Evolutionary conservation across 2,888 invertebrate species (phyloP).

Genomic region (Cheilosia grossa): DNA sequence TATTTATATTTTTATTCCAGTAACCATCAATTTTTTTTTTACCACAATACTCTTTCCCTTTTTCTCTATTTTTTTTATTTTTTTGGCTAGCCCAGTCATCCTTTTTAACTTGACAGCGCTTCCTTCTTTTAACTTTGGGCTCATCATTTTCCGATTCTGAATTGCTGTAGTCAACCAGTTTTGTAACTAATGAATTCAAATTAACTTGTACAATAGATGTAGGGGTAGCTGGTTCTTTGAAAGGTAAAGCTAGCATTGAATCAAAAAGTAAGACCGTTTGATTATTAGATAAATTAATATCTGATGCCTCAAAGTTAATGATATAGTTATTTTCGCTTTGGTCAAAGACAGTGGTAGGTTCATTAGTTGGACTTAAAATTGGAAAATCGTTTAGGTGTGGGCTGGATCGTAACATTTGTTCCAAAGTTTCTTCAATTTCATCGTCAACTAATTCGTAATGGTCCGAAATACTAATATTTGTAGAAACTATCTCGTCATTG

Average conservation of each 20-base stretch:
- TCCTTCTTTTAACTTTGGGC: conserved; percentile 7
- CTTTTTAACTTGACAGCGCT: conserved; percentile 13
- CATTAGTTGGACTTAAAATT: conserved; percentile 13
- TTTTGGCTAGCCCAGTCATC: conserved; percentile 6
- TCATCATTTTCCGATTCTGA: conserved; percentile 8
- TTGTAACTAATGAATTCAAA: not conserved
- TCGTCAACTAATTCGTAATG: not conserved
- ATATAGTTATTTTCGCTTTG: not conserved
- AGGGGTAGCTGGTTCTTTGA: conserved; percentile 11
- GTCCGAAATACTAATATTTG: not conserved
- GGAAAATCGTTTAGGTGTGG: conserved; percentile 5
- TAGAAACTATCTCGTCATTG: not conserved
- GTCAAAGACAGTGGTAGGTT: conserved; percentile 8
- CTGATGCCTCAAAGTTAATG: conserved; percentile 5
- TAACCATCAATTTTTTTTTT: conserved; percentile 3
- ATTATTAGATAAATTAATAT: conserved; percentile 14
- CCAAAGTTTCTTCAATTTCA: conserved; percentile 1
- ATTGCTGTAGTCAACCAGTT: conserved; percentile 14
- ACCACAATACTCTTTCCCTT: conserved; percentile 1
- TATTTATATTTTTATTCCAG: conserved; percentile 2
- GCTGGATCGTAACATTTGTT: conserved; percentile 3
- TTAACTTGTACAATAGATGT: not conserved
- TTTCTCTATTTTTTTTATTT: conserved; percentile 7
- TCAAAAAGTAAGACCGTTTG: conserved; percentile 1
- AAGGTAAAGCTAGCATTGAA: not conserved